phyloP scores from a whole-genome alignment of 1,140 invertebrate genomes.

The Pseudomyrmex concolor region DNA sequence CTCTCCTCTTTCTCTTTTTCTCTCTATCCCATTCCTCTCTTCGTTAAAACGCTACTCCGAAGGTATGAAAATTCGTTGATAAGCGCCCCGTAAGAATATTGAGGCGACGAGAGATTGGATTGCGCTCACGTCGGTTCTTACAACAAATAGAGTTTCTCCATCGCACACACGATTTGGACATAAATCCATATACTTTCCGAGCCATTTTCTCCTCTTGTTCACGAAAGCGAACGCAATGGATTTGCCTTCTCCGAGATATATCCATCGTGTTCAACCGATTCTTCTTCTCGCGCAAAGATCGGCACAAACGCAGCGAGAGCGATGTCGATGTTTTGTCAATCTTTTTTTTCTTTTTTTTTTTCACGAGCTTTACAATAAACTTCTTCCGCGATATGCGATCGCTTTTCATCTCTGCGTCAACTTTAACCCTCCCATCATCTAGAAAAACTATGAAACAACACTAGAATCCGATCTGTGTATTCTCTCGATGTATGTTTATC shows the following conservation, averaged over 20 bases:
- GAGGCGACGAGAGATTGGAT: constrained; percentile 30
- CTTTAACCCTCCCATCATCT: constrained; percentile 4
- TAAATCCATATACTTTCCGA: neutral
- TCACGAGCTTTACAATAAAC: neutral
- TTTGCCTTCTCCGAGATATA: neutral
- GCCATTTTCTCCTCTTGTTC: neutral
- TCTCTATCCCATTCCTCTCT: neutral
- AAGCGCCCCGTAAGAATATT: constrained; percentile 5
- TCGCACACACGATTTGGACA: neutral
- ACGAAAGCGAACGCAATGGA: neutral
- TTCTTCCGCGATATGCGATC: neutral
- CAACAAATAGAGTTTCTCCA: too few relatives aligned
- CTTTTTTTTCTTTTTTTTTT: neutral
- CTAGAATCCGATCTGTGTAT: too few relatives aligned
- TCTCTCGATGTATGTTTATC: too few relatives aligned
- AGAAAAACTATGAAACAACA: neutral
- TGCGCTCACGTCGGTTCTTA: constrained; percentile 21
- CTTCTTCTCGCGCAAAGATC: neutral
- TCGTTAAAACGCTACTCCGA: constrained; percentile 56
- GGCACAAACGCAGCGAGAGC: neutral
- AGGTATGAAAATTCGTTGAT: constrained; percentile 67
- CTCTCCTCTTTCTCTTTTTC: neutral
- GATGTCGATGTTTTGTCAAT: neutral
- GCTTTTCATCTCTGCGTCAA: neutral
- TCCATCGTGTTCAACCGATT: neutral